Evolutionary conservation across 2,888 invertebrate species (phyloP), one percentile per base, ranked within the genome.

Genomic region (Andrena bicolor): DNA sequence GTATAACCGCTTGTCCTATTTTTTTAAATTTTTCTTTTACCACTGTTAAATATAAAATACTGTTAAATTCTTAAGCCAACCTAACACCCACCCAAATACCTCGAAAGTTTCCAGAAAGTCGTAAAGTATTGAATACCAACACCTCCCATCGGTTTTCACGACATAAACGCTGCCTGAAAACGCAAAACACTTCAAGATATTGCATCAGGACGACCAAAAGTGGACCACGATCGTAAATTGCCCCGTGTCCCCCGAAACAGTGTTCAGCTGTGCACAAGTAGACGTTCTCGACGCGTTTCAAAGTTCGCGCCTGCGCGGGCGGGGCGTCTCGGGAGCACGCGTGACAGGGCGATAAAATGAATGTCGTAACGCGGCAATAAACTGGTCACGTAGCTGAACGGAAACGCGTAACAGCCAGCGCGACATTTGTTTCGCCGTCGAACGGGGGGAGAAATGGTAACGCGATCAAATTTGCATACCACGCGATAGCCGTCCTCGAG

Each of bases 321-420:
- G 5, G 41, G 10, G 61, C 41, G 2, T 35, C 8, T 28, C 30
- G 32, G 28, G 26, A 51, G 70, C 58, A 56, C 77, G 53, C 65
- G 83, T 71, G 78, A 68, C 68, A 23, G 75, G n/a, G 70, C 80
- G 77, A 83, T 86, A 83, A 83, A 86, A 86, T 66, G 64, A 83
- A 80, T 72, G 78, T 74, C 84, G 75, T 71, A 74, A 79, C 85
- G 56, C 69, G 60, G 76, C 79, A 70, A 75, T 85, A 85, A 85
- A 85, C 77, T 63, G 69, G 85, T 70, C 86, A 68, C 86, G 77
- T 80, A 80, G 64, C n/a, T 68, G 35, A 75, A 72, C 76, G 76
- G 85, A 73, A 80, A 70, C 86, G 77, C 77, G 75, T 85, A 85
- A 82, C 72, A 72, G 74, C 49, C 72, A 72, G 72, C 35, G 74